Base-by-base conservation (phyloP, 1,140 invertebrate genomes). In the Scaptomyza hsui region DNA sequence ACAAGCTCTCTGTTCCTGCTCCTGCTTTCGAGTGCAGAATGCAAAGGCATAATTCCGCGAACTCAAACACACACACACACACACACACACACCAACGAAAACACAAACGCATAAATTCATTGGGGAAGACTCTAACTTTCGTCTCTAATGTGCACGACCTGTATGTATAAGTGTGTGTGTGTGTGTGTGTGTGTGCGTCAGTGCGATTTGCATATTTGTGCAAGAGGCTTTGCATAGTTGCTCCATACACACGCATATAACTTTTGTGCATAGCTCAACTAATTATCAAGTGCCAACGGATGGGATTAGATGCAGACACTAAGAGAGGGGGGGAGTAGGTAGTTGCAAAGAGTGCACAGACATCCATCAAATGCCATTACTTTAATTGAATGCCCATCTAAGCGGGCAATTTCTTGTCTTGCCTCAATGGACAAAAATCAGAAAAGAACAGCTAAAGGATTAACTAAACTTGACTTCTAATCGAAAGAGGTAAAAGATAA, bases 151-250 rank as follows among this genome's bases (percentile, higher is more conserved):
- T 48, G 42, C 53, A 49, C 4, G 9, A 24, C 9, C 10, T 48
- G 7, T n/a, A 6, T 39, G n/a, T 45, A n/a, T n/a, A n/a, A n/a
- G 26, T 37, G 16, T 62, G 49, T 24, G 42, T 21, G 44, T 45
- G n/a, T 45, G 26, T 37, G 16, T 62, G n/a, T 45, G 26, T 37
- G 16, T 62, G 49, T 24, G 42, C 16, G 44, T 45, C 29, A 21
- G 49, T 63, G 42, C 64, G 61, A 47, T 70, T 70, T 70, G 60
- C 67, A 63, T 68, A 61, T 61, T 68, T 68, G 64, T 68, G 64
- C 56, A 47, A 60, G 18, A 60, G 57, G 48, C 64, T 68, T 68
- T 48, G 49, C 51, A 70, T 59, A 65, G 63, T 59, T 65, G 9
- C 63, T 35, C 29, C 44, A 37, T 16, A 35, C 12, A n/a, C 0